Evolutionary conservation across 2,888 invertebrate species (phyloP), one percentile per base, ranked within the genome.

Genomic region (Rhingia campestris): DNA sequence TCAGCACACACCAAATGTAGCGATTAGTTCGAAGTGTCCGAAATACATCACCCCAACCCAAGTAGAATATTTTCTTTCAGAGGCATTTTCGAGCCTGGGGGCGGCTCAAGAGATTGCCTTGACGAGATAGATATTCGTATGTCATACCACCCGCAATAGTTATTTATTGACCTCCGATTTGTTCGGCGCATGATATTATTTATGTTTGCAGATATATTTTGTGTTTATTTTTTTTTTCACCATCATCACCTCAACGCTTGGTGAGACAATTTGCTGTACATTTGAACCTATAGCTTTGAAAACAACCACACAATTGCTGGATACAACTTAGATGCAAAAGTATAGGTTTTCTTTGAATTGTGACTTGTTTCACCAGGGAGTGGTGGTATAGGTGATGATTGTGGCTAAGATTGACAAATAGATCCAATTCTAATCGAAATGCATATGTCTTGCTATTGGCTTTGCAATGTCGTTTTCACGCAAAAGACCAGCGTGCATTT

Each of bases 151-250:
- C 12, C 66, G 59, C 72, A 54, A 73, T 9, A 4, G 33, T 80
- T 75, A 84, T 75, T 84, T 84, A 84, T 75, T 80, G 70, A 80
- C 79, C 84, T 63, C 74, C 6, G 73, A 74, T 79, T 79, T 47
- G 74, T 84, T 35, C 32, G 59, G 1, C 47, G 12, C 43, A 66
- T 43, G 74, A 58, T 66, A 74, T 84, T 74, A 79, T 70, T 79
- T 79, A 84, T 73, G 77, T 61, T 63, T 56, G 49, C 43, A 70
- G 70, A 22, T 33, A 56, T 32, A 56, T 59, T 39, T 56, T 35
- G 7, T 10, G 30, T 58, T 4, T 33, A 37, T 58, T 41, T 49
- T 37, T 33, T 47, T 58, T 41, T 49, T 37, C 32, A 58, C 32
- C 61, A 53, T 53, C 33, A 58, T 39, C 61, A 53, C 61, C 33